phyloP scores from a whole-genome alignment of 2,888 invertebrate species.

The Acleris emargana region DNA sequence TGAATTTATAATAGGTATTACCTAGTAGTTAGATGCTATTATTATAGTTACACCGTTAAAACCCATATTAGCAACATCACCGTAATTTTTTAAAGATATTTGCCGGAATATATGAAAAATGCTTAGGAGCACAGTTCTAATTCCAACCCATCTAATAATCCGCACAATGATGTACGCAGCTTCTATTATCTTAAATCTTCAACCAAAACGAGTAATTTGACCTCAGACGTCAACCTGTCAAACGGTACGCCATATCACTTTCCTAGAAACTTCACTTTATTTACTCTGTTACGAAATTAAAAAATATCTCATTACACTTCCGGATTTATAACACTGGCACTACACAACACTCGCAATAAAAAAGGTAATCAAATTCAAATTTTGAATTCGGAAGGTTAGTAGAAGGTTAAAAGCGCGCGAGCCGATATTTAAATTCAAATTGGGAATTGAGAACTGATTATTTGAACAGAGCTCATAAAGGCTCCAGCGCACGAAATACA shows the following conservation, averaged over 20 bases:
- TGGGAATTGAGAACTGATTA: constrained; percentile 48
- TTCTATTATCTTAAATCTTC: constrained; percentile 5
- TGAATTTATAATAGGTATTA: not conserved
- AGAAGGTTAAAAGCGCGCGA: constrained; percentile 13
- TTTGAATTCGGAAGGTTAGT: constrained; percentile 24
- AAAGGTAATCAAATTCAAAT: not conserved
- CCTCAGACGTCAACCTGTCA: constrained; percentile 31
- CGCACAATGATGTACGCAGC: not conserved
- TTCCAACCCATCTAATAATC: not conserved
- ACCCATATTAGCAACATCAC: not conserved
- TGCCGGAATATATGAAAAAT: not conserved
- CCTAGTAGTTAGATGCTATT: not conserved
- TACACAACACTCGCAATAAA: constrained; percentile 21
- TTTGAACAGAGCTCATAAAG: constrained; percentile 66
- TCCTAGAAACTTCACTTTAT: constrained; percentile 32
- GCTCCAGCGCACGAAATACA: constrained; percentile 72
- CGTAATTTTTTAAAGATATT: not conserved
- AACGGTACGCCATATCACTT: constrained; percentile 32
- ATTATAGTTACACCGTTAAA: not conserved
- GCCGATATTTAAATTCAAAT: constrained; percentile 27
- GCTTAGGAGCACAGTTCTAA: too few species aligned
- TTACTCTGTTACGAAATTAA: constrained; percentile 22
- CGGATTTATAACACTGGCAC: constrained; percentile 26
- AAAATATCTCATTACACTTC: constrained; percentile 30
- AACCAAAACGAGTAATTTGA: constrained; percentile 25